These are phyloP conservation scores for Ochropleura plecta DNA, from an alignment of 2,888 invertebrate species.

Conservation along the genomic window DNA sequence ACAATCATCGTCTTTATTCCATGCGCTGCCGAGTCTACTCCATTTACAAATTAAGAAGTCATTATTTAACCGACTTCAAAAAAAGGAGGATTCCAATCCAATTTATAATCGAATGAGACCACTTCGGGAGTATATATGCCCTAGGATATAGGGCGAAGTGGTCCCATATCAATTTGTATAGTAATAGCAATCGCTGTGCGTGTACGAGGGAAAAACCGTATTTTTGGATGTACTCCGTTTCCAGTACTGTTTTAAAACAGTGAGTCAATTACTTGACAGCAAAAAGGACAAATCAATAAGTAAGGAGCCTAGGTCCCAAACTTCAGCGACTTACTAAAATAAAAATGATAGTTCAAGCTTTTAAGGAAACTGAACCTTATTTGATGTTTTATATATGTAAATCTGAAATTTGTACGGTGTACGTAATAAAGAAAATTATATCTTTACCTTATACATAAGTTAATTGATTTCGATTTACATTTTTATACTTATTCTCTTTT, in stretches of 20 bases:
- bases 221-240: neutral
- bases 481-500: slow-evolving; percentile 32
- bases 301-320: neutral
- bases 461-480: neutral
- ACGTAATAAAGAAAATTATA: no score
- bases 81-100: no score
- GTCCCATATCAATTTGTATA: no score
- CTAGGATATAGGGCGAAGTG: no score
- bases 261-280: neutral
- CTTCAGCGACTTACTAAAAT: neutral
- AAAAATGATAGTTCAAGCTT: neutral
- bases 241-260: neutral
- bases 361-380: neutral
- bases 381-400: neutral
- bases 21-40: neutral
- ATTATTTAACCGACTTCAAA: no score
- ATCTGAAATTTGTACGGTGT: no score
- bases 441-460: no score
- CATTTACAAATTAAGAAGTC: no score
- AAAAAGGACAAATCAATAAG: neutral
- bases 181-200: no score
- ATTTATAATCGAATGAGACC: no score
- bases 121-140: no score
- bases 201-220: neutral
- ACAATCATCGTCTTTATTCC: neutral